These are phyloP conservation scores for Pocillopora meandrina DNA, from an alignment of 92 coral and sea anemone genomes.

Conservation along the genomic window DNA sequence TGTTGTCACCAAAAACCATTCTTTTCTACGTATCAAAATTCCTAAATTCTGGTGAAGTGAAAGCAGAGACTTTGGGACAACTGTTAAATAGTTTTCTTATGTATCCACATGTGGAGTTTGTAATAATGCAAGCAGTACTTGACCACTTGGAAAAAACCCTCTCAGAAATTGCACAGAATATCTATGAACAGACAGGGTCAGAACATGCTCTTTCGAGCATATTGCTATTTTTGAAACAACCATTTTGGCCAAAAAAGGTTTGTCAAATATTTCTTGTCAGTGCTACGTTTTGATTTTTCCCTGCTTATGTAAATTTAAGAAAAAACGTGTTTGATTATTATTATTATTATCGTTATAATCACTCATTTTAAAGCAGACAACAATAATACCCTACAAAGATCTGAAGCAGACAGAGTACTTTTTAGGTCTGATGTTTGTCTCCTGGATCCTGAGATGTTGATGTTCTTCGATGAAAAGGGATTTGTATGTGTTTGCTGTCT, in stretches of 20 bases:
- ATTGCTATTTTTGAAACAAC: slow-evolving; percentile 30
- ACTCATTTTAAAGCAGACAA: slow-evolving; percentile 24
- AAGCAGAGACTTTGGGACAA: too few species aligned
- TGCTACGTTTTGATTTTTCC: not conserved
- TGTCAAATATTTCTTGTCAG: slow-evolving; percentile 24
- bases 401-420: too few species aligned
- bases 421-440: too few species aligned
- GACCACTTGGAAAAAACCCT: slow-evolving; percentile 52
- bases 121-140: slow-evolving; percentile 34
- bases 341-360: slow-evolving; percentile 11
- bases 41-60: not conserved
- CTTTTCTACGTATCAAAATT: slow-evolving; percentile 27
- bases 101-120: not conserved
- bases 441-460: slow-evolving; percentile 31
- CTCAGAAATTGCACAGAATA: slow-evolving; percentile 36
- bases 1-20: slow-evolving; percentile 27
- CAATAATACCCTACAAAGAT: slow-evolving; percentile 46
- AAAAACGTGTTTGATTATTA: not conserved
- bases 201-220: slow-evolving; percentile 36
- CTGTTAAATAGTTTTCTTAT: too few species aligned
- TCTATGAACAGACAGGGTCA: slow-evolving; percentile 34
- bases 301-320: not conserved
- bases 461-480: slow-evolving; percentile 33
- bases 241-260: slow-evolving; percentile 22
- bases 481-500: too few species aligned